Evolutionary conservation across 2,888 invertebrate species (phyloP).

Genomic region (Spodoptera picta): DNA sequence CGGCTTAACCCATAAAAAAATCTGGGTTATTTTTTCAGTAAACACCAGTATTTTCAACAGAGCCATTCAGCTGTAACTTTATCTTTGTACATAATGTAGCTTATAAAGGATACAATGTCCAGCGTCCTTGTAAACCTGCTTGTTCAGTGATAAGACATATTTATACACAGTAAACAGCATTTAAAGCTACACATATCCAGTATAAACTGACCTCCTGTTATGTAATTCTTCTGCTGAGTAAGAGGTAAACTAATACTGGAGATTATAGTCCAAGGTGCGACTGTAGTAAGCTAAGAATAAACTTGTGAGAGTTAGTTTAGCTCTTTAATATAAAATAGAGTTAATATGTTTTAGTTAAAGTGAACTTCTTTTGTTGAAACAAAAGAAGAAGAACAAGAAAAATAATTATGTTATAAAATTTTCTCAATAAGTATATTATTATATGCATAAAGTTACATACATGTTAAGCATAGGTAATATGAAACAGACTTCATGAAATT

Average conservation of each 20-base stretch:
- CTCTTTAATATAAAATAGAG: slow-evolving; percentile 32
- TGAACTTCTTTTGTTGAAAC: not conserved
- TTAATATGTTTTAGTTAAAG: slow-evolving; percentile 29
- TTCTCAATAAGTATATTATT: not conserved
- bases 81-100: slow-evolving; percentile 5
- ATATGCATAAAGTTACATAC: no score
- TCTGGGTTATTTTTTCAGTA: not conserved
- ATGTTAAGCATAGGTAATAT: no score
- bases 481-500: no score
- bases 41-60: not conserved
- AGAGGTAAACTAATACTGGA: no score
- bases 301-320: slow-evolving; percentile 23
- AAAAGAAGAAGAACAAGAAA: no score
- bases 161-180: slow-evolving; percentile 18
- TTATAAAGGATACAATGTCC: slow-evolving; percentile 5
- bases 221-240: no score
- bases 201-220: no score
- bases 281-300: slow-evolving; percentile 29
- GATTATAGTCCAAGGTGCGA: no score
- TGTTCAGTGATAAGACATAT: slow-evolving; percentile 25
- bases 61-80: not conserved
- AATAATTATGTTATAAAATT: not conserved
- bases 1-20: no score
- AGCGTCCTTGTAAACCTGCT: slow-evolving; percentile 15
- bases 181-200: no score